A percentile compares a stretch with the other conserved stretches of the same genome.
Conservation (phyloP, 2,797 vertebrate species). For the Benthosema pterotum region DNA sequence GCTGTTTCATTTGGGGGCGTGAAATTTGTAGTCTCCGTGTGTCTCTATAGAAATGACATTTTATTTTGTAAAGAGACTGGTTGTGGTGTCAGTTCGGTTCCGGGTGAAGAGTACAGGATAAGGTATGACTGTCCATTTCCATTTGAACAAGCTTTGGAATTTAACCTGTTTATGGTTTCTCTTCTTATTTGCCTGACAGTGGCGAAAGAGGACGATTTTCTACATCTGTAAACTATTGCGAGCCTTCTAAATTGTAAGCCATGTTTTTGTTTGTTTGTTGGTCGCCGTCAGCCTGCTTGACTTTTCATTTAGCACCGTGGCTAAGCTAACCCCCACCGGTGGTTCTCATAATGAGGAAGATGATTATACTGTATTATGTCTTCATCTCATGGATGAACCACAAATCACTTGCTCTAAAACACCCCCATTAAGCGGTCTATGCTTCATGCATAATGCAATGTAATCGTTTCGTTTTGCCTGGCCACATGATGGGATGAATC, state of each 20-base stretch:
- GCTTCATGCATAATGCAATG: neutral
- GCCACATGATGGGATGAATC: no score
- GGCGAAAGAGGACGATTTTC: neutral
- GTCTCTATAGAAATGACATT: no score
- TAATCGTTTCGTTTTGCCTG: no score
- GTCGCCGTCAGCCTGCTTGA: slow-evolving; percentile 27
- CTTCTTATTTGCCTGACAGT: neutral
- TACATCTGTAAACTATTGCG: neutral
- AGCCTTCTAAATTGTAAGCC: neutral
- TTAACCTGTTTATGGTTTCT: neutral
- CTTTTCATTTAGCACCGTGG: slow-evolving; percentile 48
- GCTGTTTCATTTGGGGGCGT: no score
- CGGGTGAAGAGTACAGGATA: slow-evolving; percentile 62
- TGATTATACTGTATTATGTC: slow-evolving; percentile 24
- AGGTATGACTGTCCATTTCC: slow-evolving; percentile 59
- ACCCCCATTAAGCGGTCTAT: neutral
- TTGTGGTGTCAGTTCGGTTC: slow-evolving; percentile 34
- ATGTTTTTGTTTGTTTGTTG: slow-evolving; percentile 7
- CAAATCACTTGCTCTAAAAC: neutral
- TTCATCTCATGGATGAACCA: slow-evolving; percentile 5
- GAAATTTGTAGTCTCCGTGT: no score
- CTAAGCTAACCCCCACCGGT: slow-evolving; percentile 52
- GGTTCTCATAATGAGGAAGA: slow-evolving; percentile 67
- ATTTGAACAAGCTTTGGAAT: slow-evolving; percentile 40
- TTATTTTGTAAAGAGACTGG: slow-evolving; percentile 41